phyloP scores from a whole-genome alignment of 2,113 vertebrate species.

The Porphyrio hochstetteri region DNA sequence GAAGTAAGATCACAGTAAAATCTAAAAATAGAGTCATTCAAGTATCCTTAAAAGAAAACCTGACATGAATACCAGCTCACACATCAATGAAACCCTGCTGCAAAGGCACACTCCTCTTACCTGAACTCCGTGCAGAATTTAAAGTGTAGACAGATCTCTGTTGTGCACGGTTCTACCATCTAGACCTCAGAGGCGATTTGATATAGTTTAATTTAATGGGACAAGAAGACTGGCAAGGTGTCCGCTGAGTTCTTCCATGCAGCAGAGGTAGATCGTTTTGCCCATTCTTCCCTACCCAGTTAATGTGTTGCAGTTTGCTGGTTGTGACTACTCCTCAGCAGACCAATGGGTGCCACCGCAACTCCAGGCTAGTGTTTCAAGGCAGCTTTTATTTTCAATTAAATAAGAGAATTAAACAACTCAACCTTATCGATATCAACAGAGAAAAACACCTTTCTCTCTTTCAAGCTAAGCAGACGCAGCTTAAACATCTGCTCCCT shows the following conservation, averaged over 20 bases:
- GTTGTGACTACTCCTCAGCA: background rate
- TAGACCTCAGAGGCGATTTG: background rate
- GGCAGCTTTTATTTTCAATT: background rate
- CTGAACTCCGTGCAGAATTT: background rate
- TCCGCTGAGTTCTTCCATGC: background rate
- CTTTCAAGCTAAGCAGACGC: background rate
- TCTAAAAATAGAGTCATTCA: conserved; percentile 65
- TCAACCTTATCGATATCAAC: background rate
- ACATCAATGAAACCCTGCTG: conserved; percentile 27
- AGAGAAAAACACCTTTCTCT: background rate
- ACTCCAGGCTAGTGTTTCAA: background rate
- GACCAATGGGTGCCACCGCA: background rate
- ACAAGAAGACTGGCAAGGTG: background rate
- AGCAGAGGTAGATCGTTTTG: background rate
- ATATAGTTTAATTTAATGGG: conserved; percentile 35
- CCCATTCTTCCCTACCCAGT: background rate
- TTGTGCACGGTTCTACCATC: background rate
- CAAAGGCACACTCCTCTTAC: conserved; percentile 3
- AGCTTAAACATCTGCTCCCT: background rate
- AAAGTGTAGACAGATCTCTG: background rate
- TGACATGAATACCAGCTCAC: conserved; percentile 31
- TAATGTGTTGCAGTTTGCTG: background rate
- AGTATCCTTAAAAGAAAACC: conserved; percentile 57
- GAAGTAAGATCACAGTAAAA: conserved; percentile 57
- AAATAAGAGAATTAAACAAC: background rate